phyloP scores from a whole-genome alignment of 2,888 invertebrate species.

The Entomobrya proxima region DNA sequence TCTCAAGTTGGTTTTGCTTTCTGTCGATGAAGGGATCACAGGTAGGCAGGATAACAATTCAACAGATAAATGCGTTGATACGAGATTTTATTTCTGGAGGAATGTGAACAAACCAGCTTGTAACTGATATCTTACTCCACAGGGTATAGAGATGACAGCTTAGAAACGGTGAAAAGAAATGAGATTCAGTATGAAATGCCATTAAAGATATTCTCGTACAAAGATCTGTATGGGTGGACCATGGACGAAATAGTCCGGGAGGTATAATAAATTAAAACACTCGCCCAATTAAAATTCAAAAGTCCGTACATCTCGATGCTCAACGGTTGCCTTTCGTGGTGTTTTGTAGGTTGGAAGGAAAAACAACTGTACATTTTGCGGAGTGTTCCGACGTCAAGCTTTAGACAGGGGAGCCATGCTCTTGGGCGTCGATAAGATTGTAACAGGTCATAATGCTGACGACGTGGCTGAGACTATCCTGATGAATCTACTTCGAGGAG shows the following conservation, averaged over 20 bases:
- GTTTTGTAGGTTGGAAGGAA: conserved; percentile 85
- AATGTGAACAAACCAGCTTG: neutral
- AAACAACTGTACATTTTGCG: conserved; percentile 98
- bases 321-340: neutral
- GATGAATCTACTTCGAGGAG: conserved; percentile 98
- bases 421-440: conserved; percentile 93
- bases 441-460: conserved; percentile 97
- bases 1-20: conserved; percentile 90
- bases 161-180: conserved; percentile 97
- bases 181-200: conserved; percentile 95
- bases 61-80: neutral
- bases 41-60: conserved; percentile 78
- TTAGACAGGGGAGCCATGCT: conserved; percentile 94
- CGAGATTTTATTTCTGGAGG: neutral
- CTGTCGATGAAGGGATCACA: conserved; percentile 99
- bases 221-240: conserved; percentile 99
- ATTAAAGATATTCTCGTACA: conserved; percentile 95
- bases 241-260: conserved; percentile 96
- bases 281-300: too few relatives aligned
- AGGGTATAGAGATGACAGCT: conserved; percentile 95
- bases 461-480: conserved; percentile 99
- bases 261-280: conserved; percentile 75
- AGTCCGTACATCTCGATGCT: neutral
- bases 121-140: conserved; percentile 52
- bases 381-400: conserved; percentile 96